phyloP scores from a whole-genome alignment of 2,888 invertebrate species.

The Euspilapteryx auroguttella region DNA sequence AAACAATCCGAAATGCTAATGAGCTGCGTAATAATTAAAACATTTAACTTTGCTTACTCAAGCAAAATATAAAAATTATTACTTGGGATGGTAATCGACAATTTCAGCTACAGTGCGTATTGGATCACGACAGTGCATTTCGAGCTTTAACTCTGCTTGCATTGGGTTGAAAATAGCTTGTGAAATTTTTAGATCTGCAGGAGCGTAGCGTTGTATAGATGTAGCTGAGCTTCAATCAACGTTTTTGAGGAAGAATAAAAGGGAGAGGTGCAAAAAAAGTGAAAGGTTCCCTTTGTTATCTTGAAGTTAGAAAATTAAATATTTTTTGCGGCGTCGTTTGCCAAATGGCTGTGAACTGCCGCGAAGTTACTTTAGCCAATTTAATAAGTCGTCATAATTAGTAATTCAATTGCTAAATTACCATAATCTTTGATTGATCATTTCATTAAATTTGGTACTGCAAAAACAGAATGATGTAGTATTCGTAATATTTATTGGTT shows the following conservation, averaged over 20 bases:
- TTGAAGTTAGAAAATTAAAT: constrained; percentile 43
- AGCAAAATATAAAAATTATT: constrained; percentile 9
- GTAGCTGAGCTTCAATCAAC: constrained; percentile 6
- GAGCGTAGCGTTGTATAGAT: background rate
- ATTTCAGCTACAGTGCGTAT: background rate
- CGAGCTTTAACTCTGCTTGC: background rate
- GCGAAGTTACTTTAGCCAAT: constrained; percentile 20
- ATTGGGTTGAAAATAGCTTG: background rate
- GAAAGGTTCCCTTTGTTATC: constrained; percentile 34
- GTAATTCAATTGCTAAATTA: constrained; percentile 31
- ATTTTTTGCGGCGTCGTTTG: constrained; percentile 21
- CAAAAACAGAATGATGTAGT: too few species aligned
- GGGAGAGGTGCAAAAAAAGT: constrained; percentile 21
- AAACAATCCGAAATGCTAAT: constrained; percentile 33
- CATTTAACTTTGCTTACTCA: constrained; percentile 13
- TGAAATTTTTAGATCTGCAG: background rate
- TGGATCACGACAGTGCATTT: background rate
- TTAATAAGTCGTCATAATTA: constrained; percentile 50
- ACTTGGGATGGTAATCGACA: background rate
- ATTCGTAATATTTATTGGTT: too few species aligned
- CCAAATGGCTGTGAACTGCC: constrained; percentile 26
- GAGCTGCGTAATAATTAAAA: constrained; percentile 26
- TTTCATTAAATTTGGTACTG: too few species aligned
- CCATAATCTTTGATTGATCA: too few species aligned
- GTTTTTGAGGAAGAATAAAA: constrained; percentile 10